phyloP scores from a whole-genome alignment of 2,888 invertebrate species.

The Plusia festucae region DNA sequence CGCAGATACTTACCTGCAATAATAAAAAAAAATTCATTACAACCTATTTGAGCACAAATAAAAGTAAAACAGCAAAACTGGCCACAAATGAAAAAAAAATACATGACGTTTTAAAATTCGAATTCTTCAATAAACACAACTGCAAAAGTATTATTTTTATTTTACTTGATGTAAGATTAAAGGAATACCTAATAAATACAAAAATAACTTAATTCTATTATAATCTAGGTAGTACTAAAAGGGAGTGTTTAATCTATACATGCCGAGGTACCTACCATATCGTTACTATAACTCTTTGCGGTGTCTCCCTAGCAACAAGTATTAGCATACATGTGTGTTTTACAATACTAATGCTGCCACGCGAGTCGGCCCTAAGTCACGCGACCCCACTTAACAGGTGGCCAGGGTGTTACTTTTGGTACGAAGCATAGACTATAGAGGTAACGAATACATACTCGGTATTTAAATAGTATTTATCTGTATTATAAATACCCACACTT shows the following conservation, averaged over 20 bases:
- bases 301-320: slow-evolving; percentile 24
- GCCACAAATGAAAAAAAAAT: no score
- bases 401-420: slow-evolving; percentile 16
- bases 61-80: no score
- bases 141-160: no score
- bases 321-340: slow-evolving; percentile 39
- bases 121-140: no score
- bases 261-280: slow-evolving; percentile 13
- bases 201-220: not conserved
- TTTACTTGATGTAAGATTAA: no score
- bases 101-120: no score
- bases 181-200: no score
- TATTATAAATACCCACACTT: no score
- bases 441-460: not conserved
- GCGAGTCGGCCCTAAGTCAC: slow-evolving; percentile 50
- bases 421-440: slow-evolving; percentile 22
- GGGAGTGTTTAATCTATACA: not conserved
- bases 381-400: slow-evolving; percentile 39
- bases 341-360: slow-evolving; percentile 16
- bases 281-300: slow-evolving; percentile 13
- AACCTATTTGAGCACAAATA: no score
- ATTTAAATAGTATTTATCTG: no score
- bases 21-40: no score
- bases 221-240: not conserved
- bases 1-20: no score